Percentiles rank a stretch among this genome's conserved stretches.
phyloP scores from a whole-genome alignment of 2,888 invertebrate genomes.

The Phyto melanocephala region DNA sequence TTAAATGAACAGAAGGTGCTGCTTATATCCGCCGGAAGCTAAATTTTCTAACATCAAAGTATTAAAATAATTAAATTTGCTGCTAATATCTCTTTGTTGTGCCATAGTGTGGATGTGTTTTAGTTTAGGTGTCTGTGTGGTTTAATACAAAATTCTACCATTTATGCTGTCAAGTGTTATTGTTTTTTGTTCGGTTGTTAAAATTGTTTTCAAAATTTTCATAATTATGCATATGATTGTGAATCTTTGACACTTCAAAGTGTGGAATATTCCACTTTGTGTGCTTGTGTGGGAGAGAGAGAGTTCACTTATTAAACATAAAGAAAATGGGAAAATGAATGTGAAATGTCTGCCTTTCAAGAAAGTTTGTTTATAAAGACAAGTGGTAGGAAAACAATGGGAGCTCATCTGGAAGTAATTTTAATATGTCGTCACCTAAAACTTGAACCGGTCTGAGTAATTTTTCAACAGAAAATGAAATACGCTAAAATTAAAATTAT shows the following conservation, averaged over 20 bases:
- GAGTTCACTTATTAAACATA: background rate
- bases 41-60: conserved; percentile 51
- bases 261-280: conserved; percentile 60
- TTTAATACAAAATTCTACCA: conserved; percentile 5
- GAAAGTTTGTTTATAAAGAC: background rate
- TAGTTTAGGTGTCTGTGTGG: conserved; percentile 42
- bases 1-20: conserved; percentile 56
- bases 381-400: too few species aligned
- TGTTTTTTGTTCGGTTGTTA: conserved; percentile 42
- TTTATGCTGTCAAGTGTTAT: conserved; percentile 63
- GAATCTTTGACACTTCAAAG: conserved; percentile 65
- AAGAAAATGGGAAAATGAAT: background rate
- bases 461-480: too few species aligned
- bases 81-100: conserved; percentile 12
- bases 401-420: too few species aligned
- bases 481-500: too few species aligned
- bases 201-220: conserved; percentile 60
- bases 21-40: conserved; percentile 60
- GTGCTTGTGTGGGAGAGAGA: background rate
- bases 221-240: conserved; percentile 62
- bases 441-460: too few species aligned
- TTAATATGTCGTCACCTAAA: too few species aligned
- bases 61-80: conserved; percentile 59
- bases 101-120: background rate
- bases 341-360: conserved; percentile 32